Evolutionary conservation across 1,140 invertebrate species (phyloP).

Genomic region (Macrotrachela quadricornifera): DNA sequence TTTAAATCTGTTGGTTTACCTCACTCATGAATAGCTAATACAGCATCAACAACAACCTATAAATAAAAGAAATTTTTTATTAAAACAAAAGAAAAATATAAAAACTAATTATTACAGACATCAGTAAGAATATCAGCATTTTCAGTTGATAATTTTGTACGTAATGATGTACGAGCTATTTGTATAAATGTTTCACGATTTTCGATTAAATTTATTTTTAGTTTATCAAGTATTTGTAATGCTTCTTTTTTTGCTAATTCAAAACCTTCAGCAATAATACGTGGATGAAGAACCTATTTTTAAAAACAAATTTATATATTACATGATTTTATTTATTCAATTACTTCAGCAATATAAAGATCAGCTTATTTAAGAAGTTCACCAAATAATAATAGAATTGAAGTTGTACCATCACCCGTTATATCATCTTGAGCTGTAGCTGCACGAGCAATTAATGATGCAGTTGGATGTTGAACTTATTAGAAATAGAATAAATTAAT

Average conservation of each 20-base stretch:
- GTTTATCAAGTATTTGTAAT: slow-evolving; percentile 60
- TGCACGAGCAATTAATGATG: slow-evolving; percentile 83
- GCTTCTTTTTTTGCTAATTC: slow-evolving; percentile 65
- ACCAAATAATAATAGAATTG: slow-evolving; percentile 85
- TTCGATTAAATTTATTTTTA: slow-evolving; percentile 54
- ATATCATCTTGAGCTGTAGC: slow-evolving; percentile 96
- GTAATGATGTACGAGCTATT: slow-evolving; percentile 66
- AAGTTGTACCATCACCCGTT: slow-evolving; percentile 95
- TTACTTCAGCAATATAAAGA: slow-evolving; percentile 68
- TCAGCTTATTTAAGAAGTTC: slow-evolving; percentile 93
- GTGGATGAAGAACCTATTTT: slow-evolving; percentile 87
- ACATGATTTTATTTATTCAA: too few species aligned
- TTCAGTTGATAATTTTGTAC: slow-evolving; percentile 57
- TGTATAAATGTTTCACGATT: slow-evolving; percentile 55
- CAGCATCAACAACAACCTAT: slow-evolving; percentile 61
- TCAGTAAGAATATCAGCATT: slow-evolving; percentile 76
- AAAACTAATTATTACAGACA: too few species aligned
- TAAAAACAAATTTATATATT: too few species aligned
- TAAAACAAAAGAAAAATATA: too few species aligned
- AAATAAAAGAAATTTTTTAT: too few species aligned
- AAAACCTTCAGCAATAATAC: slow-evolving; percentile 83
- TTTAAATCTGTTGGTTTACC: slow-evolving; percentile 67
- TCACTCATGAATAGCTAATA: slow-evolving; percentile 49
- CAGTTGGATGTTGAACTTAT: slow-evolving; percentile 99
- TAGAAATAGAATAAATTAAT: too few species aligned